Percentiles rank a stretch among this genome's conserved stretches.
Evolutionary conservation across 1,140 invertebrate genomes (phyloP).

Genomic region (Drosophila ironensis): DNA sequence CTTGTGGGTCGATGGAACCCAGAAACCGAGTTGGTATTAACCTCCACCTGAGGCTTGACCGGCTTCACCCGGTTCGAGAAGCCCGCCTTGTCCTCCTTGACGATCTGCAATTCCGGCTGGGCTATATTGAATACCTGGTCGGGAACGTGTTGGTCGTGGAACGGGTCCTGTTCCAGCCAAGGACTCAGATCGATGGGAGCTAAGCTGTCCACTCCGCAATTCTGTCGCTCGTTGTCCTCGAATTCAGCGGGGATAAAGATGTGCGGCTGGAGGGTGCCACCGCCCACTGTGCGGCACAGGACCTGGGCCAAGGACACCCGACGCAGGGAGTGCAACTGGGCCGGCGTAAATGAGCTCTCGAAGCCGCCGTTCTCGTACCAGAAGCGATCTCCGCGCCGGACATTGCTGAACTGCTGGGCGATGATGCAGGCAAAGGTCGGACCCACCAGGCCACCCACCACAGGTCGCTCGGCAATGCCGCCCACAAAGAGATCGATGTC

Average conservation of each 20-base stretch:
- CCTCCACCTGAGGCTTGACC: conserved; percentile 39
- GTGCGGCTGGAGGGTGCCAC: conserved; percentile 78
- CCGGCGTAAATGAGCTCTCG: conserved; percentile 89
- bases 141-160: conserved; percentile 35
- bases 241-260: conserved; percentile 74
- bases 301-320: conserved; percentile 91
- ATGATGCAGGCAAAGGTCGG: conserved; percentile 98
- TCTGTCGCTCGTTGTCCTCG: conserved; percentile 67
- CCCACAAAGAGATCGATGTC: conserved; percentile 97
- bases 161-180: conserved; percentile 81
- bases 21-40: conserved; percentile 45
- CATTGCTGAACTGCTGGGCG: conserved; percentile 94
- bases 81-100: conserved; percentile 70
- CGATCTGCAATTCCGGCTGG: conserved; percentile 27
- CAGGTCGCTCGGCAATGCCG: conserved; percentile 91
- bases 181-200: conserved; percentile 70
- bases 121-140: conserved; percentile 43
- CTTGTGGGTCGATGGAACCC: conserved; percentile 53
- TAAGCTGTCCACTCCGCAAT: conserved; percentile 62
- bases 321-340: conserved; percentile 94
- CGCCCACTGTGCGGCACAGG: conserved; percentile 86
- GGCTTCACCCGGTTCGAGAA: conserved; percentile 62
- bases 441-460: conserved; percentile 92
- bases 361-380: conserved; percentile 93
- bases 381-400: conserved; percentile 95